These are phyloP conservation scores for Drosophila elegans DNA, from an alignment of 1,140 invertebrate genomes.

Conservation along the genomic window DNA sequence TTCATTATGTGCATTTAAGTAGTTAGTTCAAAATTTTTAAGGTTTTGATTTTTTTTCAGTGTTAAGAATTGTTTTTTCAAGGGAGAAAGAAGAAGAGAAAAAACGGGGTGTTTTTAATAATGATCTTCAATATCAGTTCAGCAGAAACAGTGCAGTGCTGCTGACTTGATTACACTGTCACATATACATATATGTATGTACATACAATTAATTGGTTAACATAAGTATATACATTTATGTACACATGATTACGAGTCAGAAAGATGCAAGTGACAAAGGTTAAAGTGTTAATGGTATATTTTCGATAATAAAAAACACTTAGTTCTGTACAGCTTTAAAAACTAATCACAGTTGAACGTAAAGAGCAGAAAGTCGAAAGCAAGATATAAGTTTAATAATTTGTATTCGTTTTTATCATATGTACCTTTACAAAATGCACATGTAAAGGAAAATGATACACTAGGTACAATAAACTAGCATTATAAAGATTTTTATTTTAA, in stretches of 20 bases:
- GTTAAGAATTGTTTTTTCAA: conserved; percentile 77
- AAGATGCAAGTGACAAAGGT: conserved; percentile 43
- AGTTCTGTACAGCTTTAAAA: conserved; percentile 17
- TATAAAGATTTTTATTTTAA: background rate
- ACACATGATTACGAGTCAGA: conserved; percentile 35
- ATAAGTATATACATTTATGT: conserved; percentile 46
- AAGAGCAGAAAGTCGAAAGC: conserved; percentile 2
- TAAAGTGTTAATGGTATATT: conserved; percentile 8
- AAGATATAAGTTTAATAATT: background rate
- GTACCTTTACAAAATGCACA: background rate
- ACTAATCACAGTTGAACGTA: background rate
- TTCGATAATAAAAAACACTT: conserved; percentile 17
- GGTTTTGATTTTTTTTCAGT: conserved; percentile 46
- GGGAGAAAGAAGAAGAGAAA: conserved; percentile 85
- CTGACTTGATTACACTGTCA: conserved; percentile 24
- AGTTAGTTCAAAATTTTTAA: conserved; percentile 44
- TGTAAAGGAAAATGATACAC: background rate
- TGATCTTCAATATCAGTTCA: conserved; percentile 49
- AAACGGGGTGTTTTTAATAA: conserved; percentile 69
- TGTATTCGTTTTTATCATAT: background rate
- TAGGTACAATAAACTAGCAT: conserved; percentile 3
- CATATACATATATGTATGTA: conserved; percentile 47
- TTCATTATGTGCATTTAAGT: conserved; percentile 26
- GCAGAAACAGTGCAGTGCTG: conserved; percentile 42
- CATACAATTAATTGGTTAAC: conserved; percentile 18